These are phyloP conservation scores for Notothenia rossii DNA, from an alignment of 2,113 vertebrate species.

Conservation along the genomic window DNA sequence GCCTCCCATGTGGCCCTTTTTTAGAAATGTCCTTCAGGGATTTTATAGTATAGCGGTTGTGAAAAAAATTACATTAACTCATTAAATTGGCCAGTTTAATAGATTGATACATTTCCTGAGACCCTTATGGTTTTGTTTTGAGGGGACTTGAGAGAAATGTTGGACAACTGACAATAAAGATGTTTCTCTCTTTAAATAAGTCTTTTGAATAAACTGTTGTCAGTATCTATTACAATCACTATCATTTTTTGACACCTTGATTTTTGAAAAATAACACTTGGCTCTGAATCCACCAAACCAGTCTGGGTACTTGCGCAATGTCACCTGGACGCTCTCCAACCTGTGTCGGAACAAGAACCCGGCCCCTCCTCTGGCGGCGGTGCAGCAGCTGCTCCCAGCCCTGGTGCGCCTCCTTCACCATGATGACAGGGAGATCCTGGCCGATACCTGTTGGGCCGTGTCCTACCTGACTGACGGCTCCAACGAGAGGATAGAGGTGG, in stretches of 20 bases:
- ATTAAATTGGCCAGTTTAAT: too few relatives aligned
- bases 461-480: slow-evolving; percentile 93
- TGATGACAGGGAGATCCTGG: slow-evolving; percentile 88
- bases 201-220: not conserved
- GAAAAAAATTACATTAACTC: too few relatives aligned
- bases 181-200: too few relatives aligned
- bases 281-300: slow-evolving; percentile 44
- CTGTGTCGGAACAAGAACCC: slow-evolving; percentile 95
- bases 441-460: slow-evolving; percentile 93
- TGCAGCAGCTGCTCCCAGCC: slow-evolving; percentile 90
- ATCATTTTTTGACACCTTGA: not conserved
- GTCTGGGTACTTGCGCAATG: slow-evolving; percentile 89
- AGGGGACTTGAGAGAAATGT: too few relatives aligned
- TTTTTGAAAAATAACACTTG: not conserved
- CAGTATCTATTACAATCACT: not conserved
- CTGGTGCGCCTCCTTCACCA: slow-evolving; percentile 88
- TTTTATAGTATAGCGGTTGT: not conserved
- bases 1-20: not conserved
- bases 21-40: not conserved
- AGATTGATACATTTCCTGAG: not conserved
- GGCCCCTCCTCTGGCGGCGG: slow-evolving; percentile 86
- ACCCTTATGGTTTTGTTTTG: not conserved
- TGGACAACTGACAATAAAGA: too few relatives aligned
- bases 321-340: slow-evolving; percentile 94
- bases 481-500: slow-evolving; percentile 94